A percentile compares a stretch with the other conserved stretches of the same genome.
These are phyloP conservation scores for Hephaestus fuliginosus DNA, from an alignment of 2,797 vertebrate genomes.

Conservation along the genomic window DNA sequence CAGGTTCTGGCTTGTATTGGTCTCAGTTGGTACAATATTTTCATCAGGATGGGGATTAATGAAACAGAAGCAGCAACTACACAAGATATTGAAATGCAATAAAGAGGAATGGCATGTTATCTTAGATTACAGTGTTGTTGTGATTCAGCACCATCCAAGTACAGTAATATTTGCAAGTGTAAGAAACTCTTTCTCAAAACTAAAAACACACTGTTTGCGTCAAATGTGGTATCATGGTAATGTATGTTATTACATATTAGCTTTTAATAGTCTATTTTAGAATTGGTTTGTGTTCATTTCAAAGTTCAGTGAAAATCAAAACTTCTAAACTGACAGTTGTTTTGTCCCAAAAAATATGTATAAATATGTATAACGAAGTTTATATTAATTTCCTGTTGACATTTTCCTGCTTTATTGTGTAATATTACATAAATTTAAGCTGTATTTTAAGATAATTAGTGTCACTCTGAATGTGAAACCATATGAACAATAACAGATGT, in stretches of 20 bases:
- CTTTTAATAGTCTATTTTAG: not conserved
- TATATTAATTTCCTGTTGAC: not conserved
- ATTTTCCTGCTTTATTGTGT: not conserved
- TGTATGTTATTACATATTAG: not conserved
- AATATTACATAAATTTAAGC: not conserved
- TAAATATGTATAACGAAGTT: not conserved
- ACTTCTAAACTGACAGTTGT: not conserved
- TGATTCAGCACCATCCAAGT: slow-evolving; percentile 2
- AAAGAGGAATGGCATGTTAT: not conserved
- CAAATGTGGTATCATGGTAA: not conserved
- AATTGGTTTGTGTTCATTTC: not conserved
- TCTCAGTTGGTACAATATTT: slow-evolving; percentile 16
- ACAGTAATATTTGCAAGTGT: slow-evolving; percentile 6
- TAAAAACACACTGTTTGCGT: not conserved
- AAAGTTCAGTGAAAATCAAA: not conserved
- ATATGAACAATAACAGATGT: slow-evolving; percentile 28
- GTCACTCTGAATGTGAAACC: slow-evolving; percentile 15
- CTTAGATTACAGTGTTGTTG: not conserved
- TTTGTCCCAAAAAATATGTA: not conserved
- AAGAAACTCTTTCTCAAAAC: not conserved
- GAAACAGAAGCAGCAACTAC: slow-evolving; percentile 1
- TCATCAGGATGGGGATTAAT: slow-evolving; percentile 14
- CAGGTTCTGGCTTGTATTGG: slow-evolving; percentile 10
- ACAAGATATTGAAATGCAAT: slow-evolving; percentile 18
- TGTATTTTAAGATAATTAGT: not conserved